These are phyloP conservation scores for Bambusicola thoracicus DNA, from an alignment of 2,113 vertebrate species.

Conservation along the genomic window DNA sequence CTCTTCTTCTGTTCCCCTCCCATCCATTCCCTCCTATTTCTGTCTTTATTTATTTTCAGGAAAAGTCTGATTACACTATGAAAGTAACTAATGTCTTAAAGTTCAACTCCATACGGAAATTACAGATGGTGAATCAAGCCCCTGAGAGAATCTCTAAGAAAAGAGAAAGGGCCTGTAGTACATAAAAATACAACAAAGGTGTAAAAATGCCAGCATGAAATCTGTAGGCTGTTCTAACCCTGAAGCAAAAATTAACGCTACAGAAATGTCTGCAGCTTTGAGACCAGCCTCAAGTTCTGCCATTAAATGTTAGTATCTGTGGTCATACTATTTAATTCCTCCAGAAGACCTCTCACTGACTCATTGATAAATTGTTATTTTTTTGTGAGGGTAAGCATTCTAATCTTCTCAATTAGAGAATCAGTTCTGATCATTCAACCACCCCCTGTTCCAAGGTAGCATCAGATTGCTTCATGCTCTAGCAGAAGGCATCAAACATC, in stretches of 20 bases:
- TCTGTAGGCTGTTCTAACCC: not conserved
- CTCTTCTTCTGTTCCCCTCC: too few species aligned
- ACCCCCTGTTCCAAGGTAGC: not conserved
- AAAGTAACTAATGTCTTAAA: not conserved
- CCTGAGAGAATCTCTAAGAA: constrained; percentile 1
- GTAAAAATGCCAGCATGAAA: constrained; percentile 25
- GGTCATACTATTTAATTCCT: not conserved
- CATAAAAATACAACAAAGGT: constrained; percentile 15
- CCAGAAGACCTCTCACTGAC: not conserved
- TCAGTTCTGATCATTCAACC: not conserved
- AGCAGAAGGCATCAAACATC: not conserved
- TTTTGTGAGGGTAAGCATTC: not conserved
- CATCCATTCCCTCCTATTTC: too few species aligned
- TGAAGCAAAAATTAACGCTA: not conserved
- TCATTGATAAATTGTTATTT: not conserved
- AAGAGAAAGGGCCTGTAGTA: not conserved
- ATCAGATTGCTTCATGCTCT: not conserved
- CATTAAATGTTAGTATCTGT: not conserved
- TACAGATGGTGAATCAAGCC: constrained; percentile 40
- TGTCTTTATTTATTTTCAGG: not conserved
- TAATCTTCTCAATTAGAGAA: not conserved
- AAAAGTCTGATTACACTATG: not conserved
- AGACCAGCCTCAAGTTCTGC: not conserved
- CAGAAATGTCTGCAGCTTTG: not conserved
- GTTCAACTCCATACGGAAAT: constrained; percentile 22